Conservation (phyloP, 2,888 invertebrate species). For the Brenthis hecate region DNA sequence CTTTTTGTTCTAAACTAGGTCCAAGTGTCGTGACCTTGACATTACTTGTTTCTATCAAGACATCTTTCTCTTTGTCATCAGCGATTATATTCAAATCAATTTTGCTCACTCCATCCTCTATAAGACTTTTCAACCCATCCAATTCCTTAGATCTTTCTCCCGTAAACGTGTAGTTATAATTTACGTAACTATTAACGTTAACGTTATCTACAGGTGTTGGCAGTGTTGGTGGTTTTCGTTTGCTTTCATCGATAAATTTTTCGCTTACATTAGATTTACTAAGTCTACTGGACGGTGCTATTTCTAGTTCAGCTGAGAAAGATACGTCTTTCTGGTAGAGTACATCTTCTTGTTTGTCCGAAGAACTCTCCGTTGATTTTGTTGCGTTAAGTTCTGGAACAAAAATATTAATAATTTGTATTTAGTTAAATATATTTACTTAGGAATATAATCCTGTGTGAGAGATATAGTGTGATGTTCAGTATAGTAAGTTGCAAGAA, state of each 20-base stretch:
- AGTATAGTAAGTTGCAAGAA: too few relatives aligned
- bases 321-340: slow-evolving; percentile 90
- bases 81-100: slow-evolving; percentile 72
- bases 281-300: slow-evolving; percentile 78
- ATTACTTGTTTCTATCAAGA: slow-evolving; percentile 48
- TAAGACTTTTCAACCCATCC: slow-evolving; percentile 70
- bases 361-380: slow-evolving; percentile 77
- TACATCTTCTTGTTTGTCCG: slow-evolving; percentile 85
- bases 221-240: slow-evolving; percentile 53
- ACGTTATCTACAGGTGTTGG: slow-evolving; percentile 41
- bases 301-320: slow-evolving; percentile 88
- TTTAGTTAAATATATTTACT: too few relatives aligned
- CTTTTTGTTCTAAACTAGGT: slow-evolving; percentile 86
- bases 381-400: slow-evolving; percentile 89
- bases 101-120: slow-evolving; percentile 74
- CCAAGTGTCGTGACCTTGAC: slow-evolving; percentile 80
- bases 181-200: slow-evolving; percentile 44
- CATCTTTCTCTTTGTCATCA: slow-evolving; percentile 55
- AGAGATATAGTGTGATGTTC: too few relatives aligned
- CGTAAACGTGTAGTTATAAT: slow-evolving; percentile 56
- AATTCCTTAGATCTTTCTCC: slow-evolving; percentile 70
- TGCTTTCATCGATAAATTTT: slow-evolving; percentile 61
- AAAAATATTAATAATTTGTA: slow-evolving; percentile 31
- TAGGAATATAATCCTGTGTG: too few relatives aligned
- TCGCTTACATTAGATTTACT: slow-evolving; percentile 65